phyloP scores from a whole-genome alignment of 2,888 invertebrate species.

The Gryllus longicercus region DNA sequence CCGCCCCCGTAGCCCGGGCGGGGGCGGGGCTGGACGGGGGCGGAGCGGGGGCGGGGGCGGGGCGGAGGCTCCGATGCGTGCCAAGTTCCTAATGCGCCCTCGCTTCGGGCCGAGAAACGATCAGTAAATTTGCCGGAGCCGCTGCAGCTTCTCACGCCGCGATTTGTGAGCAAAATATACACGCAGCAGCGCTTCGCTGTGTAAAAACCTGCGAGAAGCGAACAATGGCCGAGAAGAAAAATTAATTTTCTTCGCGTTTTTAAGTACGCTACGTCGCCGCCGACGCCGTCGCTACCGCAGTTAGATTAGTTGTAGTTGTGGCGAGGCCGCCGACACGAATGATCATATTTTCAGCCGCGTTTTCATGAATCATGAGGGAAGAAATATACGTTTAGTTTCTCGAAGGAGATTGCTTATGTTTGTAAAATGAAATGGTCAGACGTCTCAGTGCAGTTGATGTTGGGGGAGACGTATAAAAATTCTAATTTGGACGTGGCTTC shows the following conservation, averaged over 20 bases:
- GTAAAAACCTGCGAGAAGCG: not conserved
- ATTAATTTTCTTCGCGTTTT: not conserved
- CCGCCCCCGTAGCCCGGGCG: not conserved
- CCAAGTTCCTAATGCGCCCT: conserved; percentile 17
- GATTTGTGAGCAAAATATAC: conserved; percentile 1
- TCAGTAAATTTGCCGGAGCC: not conserved
- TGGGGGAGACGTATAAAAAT: too few relatives aligned
- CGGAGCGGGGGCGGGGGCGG: not conserved
- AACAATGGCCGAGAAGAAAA: not conserved
- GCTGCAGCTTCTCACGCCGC: not conserved
- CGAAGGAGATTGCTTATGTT: too few relatives aligned
- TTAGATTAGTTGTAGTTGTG: too few relatives aligned
- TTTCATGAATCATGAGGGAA: too few relatives aligned
- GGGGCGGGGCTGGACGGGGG: not conserved
- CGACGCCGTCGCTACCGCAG: too few relatives aligned
- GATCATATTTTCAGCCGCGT: too few relatives aligned
- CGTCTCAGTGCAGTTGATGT: too few relatives aligned
- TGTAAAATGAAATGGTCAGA: too few relatives aligned
- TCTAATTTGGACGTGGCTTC: too few relatives aligned
- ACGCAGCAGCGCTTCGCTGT: not conserved
- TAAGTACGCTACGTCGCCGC: not conserved
- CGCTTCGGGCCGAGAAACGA: not conserved
- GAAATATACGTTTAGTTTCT: too few relatives aligned
- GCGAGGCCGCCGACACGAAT: too few relatives aligned
- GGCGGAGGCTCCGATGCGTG: not conserved